Conservation (phyloP, 2,113 vertebrate species). For the Oenanthe oenanthe region DNA sequence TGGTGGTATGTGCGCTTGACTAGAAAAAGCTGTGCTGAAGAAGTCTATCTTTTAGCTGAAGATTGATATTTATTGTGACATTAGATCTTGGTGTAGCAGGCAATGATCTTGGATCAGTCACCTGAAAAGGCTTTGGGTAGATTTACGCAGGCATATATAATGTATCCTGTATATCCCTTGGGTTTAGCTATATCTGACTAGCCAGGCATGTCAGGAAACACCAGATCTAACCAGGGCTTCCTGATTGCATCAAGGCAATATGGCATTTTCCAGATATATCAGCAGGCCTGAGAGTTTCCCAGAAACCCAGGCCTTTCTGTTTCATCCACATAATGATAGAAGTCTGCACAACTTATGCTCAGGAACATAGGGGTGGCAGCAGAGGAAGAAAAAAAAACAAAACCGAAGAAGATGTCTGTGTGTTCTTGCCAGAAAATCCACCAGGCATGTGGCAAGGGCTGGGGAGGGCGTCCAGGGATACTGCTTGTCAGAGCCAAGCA, state of each 20-base stretch:
- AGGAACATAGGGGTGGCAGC: rapidly evolving
- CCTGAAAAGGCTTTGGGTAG: not conserved
- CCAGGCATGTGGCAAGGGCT: not conserved
- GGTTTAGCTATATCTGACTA: not conserved
- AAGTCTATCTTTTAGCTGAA: not conserved
- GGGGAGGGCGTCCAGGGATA: rapidly evolving
- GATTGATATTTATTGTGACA: not conserved
- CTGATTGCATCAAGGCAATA: not conserved
- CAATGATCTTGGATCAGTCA: not conserved
- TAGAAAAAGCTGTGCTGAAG: not conserved
- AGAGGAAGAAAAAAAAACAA: not conserved
- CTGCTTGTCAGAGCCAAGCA: not conserved
- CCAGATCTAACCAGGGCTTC: not conserved
- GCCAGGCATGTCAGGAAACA: not conserved
- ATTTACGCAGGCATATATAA: not conserved
- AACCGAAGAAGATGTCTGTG: not conserved
- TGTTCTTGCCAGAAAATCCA: not conserved
- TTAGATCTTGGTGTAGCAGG: not conserved
- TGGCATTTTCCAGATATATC: not conserved
- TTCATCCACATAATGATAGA: not conserved
- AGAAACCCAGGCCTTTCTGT: not conserved
- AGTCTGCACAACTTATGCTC: not conserved
- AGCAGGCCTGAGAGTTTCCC: not conserved
- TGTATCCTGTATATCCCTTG: not conserved
- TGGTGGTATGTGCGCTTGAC: not conserved